phyloP scores from a whole-genome alignment of 1,140 invertebrate genomes.

The Brachionus paranguensis region DNA sequence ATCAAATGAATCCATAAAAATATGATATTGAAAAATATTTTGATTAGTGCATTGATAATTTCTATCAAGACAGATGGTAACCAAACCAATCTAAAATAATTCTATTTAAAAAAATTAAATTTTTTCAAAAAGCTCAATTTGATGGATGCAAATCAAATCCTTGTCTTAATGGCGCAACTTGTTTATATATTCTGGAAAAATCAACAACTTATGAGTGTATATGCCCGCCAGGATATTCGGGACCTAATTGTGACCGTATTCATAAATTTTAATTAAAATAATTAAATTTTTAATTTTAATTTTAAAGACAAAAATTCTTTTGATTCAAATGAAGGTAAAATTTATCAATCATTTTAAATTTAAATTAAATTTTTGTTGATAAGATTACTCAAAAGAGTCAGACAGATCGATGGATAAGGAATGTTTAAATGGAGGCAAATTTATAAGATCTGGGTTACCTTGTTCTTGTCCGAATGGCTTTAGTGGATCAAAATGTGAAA shows the following conservation, averaged over 20 bases:
- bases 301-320: not conserved
- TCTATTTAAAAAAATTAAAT: not conserved
- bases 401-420: not conserved
- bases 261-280: not conserved
- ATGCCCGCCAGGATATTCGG: not conserved
- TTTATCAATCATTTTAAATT: not conserved
- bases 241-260: not conserved
- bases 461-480: constrained; percentile 79
- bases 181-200: not conserved
- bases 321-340: not conserved
- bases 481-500: constrained; percentile 81
- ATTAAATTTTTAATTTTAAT: not conserved
- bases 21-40: not conserved
- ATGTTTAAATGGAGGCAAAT: not conserved
- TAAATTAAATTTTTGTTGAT: not conserved
- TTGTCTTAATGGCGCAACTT: not conserved
- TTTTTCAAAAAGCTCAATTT: not conserved
- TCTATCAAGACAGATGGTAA: not conserved
- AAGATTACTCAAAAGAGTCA: not conserved
- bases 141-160: not conserved
- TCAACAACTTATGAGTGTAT: not conserved
- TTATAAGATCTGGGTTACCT: not conserved
- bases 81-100: not conserved
- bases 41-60: not conserved
- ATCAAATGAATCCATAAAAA: constrained; percentile 13